Evolutionary conservation across 2,113 vertebrate species (phyloP).

Genomic region (Bos javanicus): DNA sequence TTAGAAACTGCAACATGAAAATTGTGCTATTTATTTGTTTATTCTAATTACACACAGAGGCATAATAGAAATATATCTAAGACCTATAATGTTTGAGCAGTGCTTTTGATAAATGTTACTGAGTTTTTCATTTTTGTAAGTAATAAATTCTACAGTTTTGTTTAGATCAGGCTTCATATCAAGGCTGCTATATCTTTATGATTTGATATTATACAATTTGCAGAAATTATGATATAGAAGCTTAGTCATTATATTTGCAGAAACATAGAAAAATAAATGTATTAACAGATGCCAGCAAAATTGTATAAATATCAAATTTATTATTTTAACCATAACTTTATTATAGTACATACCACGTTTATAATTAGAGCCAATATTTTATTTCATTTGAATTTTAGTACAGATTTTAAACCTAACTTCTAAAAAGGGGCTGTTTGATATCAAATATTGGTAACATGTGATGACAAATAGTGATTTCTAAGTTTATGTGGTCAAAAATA

Average conservation of each 20-base stretch:
- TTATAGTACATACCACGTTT: not conserved
- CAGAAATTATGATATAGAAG: not conserved
- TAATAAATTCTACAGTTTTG: not conserved
- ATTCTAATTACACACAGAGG: not conserved
- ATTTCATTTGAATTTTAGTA: slow-evolving; percentile 30
- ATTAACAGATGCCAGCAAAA: not conserved
- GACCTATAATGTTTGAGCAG: not conserved
- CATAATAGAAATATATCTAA: slow-evolving; percentile 37
- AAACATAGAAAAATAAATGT: not conserved
- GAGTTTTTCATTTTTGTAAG: slow-evolving; percentile 43
- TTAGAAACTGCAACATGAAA: not conserved
- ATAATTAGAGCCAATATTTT: slow-evolving; percentile 11
- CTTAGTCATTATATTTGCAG: not conserved
- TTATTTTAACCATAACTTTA: not conserved
- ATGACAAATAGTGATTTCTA: slow-evolving; percentile 36
- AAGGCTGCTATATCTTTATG: slow-evolving; percentile 16
- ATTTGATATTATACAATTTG: slow-evolving; percentile 19
- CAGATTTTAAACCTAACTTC: not conserved
- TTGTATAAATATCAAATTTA: not conserved
- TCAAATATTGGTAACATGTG: not conserved
- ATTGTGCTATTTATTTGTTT: slow-evolving; percentile 17
- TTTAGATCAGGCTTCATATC: slow-evolving; percentile 13
- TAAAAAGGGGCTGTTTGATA: not conserved
- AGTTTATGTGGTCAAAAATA: slow-evolving; percentile 19
- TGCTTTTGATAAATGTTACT: slow-evolving; percentile 9